Evolutionary conservation across 2,888 invertebrate genomes (phyloP), one percentile per base, ranked within the genome.

Genomic region (Andrena bicolor): DNA sequence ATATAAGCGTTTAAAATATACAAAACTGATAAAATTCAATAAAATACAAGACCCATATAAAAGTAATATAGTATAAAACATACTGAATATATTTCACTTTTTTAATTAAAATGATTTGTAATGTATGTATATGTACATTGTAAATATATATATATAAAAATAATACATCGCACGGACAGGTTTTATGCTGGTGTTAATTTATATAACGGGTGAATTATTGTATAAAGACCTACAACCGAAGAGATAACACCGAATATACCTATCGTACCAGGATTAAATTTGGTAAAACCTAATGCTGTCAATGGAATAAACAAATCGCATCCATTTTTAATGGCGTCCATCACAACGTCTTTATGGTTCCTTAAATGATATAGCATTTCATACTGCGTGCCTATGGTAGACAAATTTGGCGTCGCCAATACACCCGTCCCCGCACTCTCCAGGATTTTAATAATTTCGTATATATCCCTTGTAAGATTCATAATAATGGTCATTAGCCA

Each of bases 261-360:
- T 74, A 98, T 95, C 28, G 96, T 95, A 79, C 97, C 96, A 0
- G 98, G 97, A 80, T 97, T 97, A 10, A 98, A 93, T 88, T 96
- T 97, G 0, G 97, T 95, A 91, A 97, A 96, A 0, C 98, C 98
- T 86, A 98, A 94, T 6, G 97, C 96, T 76, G 97, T 96, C 82
- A 98, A 94, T 0, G 98, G 98, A 91, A 99, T 97, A 89, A 98
- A 97, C 75, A 98, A 94, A 94, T 99, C 98, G 94, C 98, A 98
- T 8, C 96, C 94, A 94, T 99, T 98, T 93, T 98, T 98, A 5
- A 97, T 91, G 0, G 97, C 96, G 94, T 99, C 98, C 84, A 98
- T 95, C 76, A 97, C 95, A 10, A 98, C 95, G 93, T 96, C 96
- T 90, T 96, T 96, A 90, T 96, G 94, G 60, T 94, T 90, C 20